Evolutionary conservation across 2,797 vertebrate genomes (phyloP), one percentile per base, ranked within the genome.

Genomic region (Melanotaenia parkinsoni): DNA sequence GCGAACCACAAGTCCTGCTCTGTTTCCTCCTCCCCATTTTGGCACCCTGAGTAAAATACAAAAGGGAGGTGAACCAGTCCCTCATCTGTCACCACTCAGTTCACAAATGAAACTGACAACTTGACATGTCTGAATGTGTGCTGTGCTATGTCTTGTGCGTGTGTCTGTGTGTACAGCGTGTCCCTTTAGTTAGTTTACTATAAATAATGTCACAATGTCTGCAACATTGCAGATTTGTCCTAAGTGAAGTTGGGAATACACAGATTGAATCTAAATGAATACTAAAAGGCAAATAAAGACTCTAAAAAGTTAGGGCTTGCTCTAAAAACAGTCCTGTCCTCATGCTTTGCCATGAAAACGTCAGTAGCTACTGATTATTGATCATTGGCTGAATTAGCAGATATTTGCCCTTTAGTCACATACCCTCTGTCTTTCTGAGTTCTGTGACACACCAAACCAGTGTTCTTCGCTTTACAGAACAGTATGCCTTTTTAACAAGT

Each of bases 41-140:
- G 93, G 93, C 94, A 94, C 94, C 94, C 94, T 95, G 94, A 95
- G 94, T 94, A 92, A 94, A 94, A 92, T 92, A 94, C 93, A 92
- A 85, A 94, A 91, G 92, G 92, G 93, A 93, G 92, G 92, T 90
- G 86, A 93, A 90, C 86, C 85, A 74, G 80, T 88, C 81, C 90
- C 86, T 91, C 86, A 37, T 73, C 72, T 67, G 68, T 83, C 77
- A 72, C 80, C 72, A 65, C 91, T 86, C 79, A 68, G 83, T 73
- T 80, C 83, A 85, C 89, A 80, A 82, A 82, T 88, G 81, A 91
- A 80, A 82, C 79, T 32, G 83, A 91, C 87, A 83, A 85, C 84
- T 81, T 83, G 70, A 88, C 89, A 72, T 85, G 80, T 89, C 79
- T 85, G 83, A 81, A 66, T 80, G 81, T 86, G 91, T 91, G 88